Base-by-base conservation (phyloP, 2,797 vertebrate genomes). In the Siniperca scherzeri region DNA sequence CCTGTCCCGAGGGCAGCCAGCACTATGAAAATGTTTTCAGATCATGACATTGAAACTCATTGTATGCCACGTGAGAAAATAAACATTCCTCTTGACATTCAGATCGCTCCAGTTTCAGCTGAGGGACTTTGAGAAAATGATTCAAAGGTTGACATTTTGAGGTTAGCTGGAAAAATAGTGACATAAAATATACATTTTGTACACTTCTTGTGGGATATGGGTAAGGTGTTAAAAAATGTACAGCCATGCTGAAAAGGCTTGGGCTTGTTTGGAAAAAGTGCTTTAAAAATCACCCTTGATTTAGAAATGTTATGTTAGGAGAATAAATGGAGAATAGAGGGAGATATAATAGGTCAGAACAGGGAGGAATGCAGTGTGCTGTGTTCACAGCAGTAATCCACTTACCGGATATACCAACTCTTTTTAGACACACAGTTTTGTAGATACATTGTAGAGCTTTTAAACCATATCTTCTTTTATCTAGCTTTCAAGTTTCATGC, bases 321-420 rank as follows among this genome's bases (percentile, higher is more conserved):
- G 48, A 59, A 61, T 61, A 62, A 19, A 64, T n/a, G 42, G 16
- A n/a, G 56, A 64, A 57, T 27, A 33, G 46, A 11, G 19, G 38
- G 61, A 42, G 62, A 81, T 67, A 1, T 84, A 77, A 70, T 79
- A 2, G 42, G 56, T 78, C 60, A 59, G 66, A 88, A 77, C 46
- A 46, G 66, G 21, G 61, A 80, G 77, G 78, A 82, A 87, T 85
- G 82, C 59, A 57, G 44, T 57, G 56, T 64, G 62, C 77, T 69
- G 55, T 73, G 70, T 80, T 81, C 78, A 75, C 74, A 76, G 78
- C 40, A 77, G 53, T 64, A 78, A 84, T 80, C 65, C 76, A 76
- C 75, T 74, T 48, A 38, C 44, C 66, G 71, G 16, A 74, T 59
- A 74, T 59, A 70, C 40, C 13, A n/a, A 27, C 22, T 81, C 57